Evolutionary conservation across 2,797 vertebrate genomes (phyloP), one percentile per base, ranked within the genome.

Genomic region (Falco berigora): DNA sequence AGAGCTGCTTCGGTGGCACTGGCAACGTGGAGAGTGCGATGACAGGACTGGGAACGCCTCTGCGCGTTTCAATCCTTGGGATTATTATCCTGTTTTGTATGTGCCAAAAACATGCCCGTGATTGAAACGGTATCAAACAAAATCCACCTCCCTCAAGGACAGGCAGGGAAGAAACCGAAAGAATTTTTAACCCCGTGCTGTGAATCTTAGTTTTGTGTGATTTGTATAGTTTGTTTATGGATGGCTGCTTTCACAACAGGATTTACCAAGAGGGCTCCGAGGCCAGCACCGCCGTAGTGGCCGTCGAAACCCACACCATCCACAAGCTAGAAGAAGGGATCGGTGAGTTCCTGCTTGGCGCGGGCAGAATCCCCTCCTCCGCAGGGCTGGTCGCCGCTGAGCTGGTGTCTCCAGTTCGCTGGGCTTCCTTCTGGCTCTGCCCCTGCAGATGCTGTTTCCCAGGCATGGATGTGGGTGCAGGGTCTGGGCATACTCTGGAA

Each of bases 301-400:
- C 98, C 20, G 98, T 99, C 52, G 98, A 99, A 97, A 98, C 98
- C 4, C 98, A 98, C 91, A 98, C 98, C 15, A 98, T 98, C 86
- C 98, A 98, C 94, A 98, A 98, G 97, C 98, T 98, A 64, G 98
- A 98, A 87, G 98, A 98, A 97, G 98, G 98, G 72, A 98, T 98
- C 20, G 98, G 98, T 98, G 96, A 98, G 98, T 98, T 83, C 55
- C 75, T 7, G 10, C 74, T 34, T 14, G 55, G 71, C 5, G 0
- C 56, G 90, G 80, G 75, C 78, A 19, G 34, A 72, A 46, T 93
- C 78, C 73, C 72, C 52, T 87, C 92, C 83, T 95, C 47, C 40
- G 44, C 78, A 84, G 78, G 90, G 76, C 75, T 58, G 46, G 46
- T 56, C 7, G 8, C 20, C 3, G 9, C 50, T 13, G 66, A 56